Evolutionary conservation across 2,113 vertebrate species (phyloP).

Genomic region (Phalacrocorax brasilianus): DNA sequence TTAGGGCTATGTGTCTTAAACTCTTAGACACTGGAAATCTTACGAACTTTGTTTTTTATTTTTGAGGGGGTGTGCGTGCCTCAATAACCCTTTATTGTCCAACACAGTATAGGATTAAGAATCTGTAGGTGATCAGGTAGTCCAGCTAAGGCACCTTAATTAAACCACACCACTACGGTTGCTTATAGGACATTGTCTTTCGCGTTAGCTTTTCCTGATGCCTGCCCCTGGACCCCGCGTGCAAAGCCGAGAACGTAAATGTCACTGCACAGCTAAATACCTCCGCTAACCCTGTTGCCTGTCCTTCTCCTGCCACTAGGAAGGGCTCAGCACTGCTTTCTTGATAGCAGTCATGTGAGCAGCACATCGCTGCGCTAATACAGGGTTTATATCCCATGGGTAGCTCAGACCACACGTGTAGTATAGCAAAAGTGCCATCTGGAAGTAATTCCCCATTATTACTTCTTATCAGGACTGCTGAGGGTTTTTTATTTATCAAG

Average conservation of each 20-base stretch:
- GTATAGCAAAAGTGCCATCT: conserved; percentile 70
- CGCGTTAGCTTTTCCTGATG: neutral
- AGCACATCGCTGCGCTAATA: neutral
- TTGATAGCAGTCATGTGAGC: neutral
- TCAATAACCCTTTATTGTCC: neutral
- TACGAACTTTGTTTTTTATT: rapidly evolving
- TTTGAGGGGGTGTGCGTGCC: neutral
- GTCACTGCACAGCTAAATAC: neutral
- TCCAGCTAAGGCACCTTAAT: neutral
- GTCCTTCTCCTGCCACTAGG: neutral
- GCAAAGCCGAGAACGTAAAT: neutral
- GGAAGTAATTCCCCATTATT: conserved; percentile 75
- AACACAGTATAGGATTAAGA: neutral
- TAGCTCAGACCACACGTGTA: conserved; percentile 60
- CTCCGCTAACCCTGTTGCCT: neutral
- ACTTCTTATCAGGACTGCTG: conserved; percentile 69
- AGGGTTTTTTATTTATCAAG: conserved; percentile 69
- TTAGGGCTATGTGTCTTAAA: neutral
- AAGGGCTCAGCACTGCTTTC: neutral
- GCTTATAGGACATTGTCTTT: neutral
- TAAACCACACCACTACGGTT: neutral
- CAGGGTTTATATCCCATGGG: neutral
- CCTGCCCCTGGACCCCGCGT: neutral
- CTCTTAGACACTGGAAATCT: neutral
- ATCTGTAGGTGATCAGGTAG: neutral